Evolutionary conservation across 2,888 invertebrate genomes (phyloP).

Genomic region (Lissonota sp.): DNA sequence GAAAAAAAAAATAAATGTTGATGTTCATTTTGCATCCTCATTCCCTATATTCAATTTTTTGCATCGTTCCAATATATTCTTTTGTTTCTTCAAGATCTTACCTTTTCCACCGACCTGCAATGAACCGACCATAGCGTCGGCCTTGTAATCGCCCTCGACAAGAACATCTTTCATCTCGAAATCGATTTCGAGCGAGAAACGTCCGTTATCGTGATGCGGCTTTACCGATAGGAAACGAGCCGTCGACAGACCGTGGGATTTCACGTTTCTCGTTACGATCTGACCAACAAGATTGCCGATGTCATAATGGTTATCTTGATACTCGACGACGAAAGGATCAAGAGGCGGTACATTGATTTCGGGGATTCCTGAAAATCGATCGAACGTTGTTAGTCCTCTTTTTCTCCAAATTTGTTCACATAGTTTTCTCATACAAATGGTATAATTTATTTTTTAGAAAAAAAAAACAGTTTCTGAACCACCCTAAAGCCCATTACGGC

Average conservation of each 20-base stretch:
- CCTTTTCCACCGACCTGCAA: conserved; percentile 88
- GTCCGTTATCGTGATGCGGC: conserved; percentile 85
- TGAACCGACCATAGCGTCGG: conserved; percentile 87
- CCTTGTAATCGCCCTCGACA: conserved; percentile 87
- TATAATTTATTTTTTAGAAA: too few species aligned
- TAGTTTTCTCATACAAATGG: too few species aligned
- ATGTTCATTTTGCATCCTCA: too few species aligned
- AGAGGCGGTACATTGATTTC: conserved; percentile 85
- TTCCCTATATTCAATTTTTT: neutral
- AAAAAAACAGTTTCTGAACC: too few species aligned
- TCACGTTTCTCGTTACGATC: conserved; percentile 85
- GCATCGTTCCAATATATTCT: neutral
- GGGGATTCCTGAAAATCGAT: conserved; percentile 82
- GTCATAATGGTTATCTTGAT: conserved; percentile 82
- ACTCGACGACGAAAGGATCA: conserved; percentile 85
- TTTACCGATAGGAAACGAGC: conserved; percentile 86
- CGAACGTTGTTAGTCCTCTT: too few species aligned
- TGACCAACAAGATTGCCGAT: conserved; percentile 83
- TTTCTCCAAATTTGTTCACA: too few species aligned
- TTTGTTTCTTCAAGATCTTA: conserved; percentile 77
- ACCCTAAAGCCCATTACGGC: too few species aligned
- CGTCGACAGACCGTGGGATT: conserved; percentile 85
- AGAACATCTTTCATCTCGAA: conserved; percentile 85
- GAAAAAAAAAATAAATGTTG: too few species aligned
- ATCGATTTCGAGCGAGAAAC: conserved; percentile 86